Evolutionary conservation across 2,113 vertebrate genomes (phyloP).

Genomic region (Siniperca chuatsi): DNA sequence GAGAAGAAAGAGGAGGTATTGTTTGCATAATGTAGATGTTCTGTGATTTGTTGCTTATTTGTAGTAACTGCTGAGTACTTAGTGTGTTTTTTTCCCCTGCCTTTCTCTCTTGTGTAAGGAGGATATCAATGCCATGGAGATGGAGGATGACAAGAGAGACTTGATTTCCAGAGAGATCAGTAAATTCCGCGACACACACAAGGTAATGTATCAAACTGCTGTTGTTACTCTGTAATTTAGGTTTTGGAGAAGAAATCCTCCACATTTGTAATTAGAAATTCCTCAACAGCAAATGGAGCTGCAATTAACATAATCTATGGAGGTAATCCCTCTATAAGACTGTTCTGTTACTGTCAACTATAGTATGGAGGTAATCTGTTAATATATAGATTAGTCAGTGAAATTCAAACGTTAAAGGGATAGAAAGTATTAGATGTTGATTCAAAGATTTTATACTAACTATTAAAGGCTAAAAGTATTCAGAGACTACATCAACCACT

Average conservation of each 20-base stretch:
- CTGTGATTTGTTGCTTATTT: background rate
- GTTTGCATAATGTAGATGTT: background rate
- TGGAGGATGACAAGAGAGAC: conserved; percentile 99
- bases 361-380: conserved; percentile 29
- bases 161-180: conserved; percentile 99
- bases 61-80: background rate
- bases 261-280: conserved; percentile 45
- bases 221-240: conserved; percentile 34
- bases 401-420: conserved; percentile 17
- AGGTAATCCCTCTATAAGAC: conserved; percentile 25
- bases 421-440: conserved; percentile 17
- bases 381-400: background rate
- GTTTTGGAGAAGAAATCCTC: conserved; percentile 47
- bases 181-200: conserved; percentile 99
- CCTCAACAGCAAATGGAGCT: conserved; percentile 44
- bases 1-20: conserved; percentile 99
- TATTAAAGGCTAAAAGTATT: conserved; percentile 7
- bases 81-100: conserved; percentile 37
- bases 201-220: conserved; percentile 88
- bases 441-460: conserved; percentile 1
- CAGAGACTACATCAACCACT: conserved; percentile 10
- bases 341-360: conserved; percentile 40
- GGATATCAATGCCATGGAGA: conserved; percentile 99
- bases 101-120: conserved; percentile 80
- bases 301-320: conserved; percentile 9